These are phyloP conservation scores for Felis chaus DNA, from an alignment of 2,113 vertebrate genomes.

Conservation along the genomic window DNA sequence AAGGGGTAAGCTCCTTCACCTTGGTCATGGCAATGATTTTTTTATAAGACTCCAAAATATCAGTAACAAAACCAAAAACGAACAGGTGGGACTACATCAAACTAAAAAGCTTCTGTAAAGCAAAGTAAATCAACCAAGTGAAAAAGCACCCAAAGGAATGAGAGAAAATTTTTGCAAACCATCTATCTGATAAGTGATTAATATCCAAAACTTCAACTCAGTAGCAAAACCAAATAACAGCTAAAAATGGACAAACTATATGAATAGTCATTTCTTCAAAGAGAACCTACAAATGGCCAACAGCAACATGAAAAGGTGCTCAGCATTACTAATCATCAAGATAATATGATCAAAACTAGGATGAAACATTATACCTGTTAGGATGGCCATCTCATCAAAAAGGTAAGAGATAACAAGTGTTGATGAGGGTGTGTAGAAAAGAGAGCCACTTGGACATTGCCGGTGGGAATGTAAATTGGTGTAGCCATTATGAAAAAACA, in stretches of 20 bases:
- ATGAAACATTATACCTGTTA: neutral
- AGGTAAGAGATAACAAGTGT: neutral
- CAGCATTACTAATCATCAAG: neutral
- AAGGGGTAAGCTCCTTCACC: neutral
- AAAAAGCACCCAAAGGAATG: neutral
- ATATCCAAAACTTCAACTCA: neutral
- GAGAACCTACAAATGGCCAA: neutral
- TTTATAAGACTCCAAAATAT: neutral
- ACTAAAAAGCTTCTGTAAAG: neutral
- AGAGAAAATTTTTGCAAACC: neutral
- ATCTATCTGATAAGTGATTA: neutral
- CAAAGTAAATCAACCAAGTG: neutral
- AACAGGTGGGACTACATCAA: neutral
- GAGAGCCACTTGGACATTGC: neutral
- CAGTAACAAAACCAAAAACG: neutral
- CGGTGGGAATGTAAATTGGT: neutral
- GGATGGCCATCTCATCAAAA: neutral
- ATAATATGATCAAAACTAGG: neutral
- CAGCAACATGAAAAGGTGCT: neutral
- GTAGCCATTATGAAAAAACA: neutral
- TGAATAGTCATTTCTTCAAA: neutral
- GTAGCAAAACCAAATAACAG: neutral
- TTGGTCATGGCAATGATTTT: neutral
- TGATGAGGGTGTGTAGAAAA: neutral
- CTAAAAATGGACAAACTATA: neutral